Evolutionary conservation across 2,888 invertebrate genomes (phyloP), one percentile per base, ranked within the genome.

Genomic region (Lepidochitona cinerea): DNA sequence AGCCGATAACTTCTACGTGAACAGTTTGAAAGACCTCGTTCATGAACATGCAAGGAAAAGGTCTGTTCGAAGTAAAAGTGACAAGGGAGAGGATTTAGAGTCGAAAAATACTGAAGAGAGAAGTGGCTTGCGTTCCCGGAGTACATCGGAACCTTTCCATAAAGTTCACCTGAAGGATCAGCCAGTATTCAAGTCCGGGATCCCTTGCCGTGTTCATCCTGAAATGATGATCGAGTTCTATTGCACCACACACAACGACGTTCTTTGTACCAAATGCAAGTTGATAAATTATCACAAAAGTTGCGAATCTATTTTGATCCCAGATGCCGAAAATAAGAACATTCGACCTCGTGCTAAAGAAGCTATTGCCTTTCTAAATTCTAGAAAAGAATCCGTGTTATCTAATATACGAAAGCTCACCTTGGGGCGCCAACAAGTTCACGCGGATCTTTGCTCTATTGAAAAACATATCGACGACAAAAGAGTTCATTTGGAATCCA

Each of bases 21-120:
- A 59, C 59, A 59, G 59, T 59, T 59, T 59, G 26, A 59, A 59
- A 29, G 59, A 59, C 9, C 59, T 59, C 59, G 59, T 59, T 14
- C 29, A 1, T 29, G 29, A 59, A 14, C 59, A 59, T 26, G 23
- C 18, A 23, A 18, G 23, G 2, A 26, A 59, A 18, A 23, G 26
- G 12, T 59, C 59, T 29, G 9, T 41, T 41, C 59, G 59, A 26
- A 59, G 26, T 14, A 59, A 26, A 7, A 59, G 59, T 29, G 26
- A 59, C 59, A 23, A 23, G 26, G 59, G 7, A 23, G 4, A 26
- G 4, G 26, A 23, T 14, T 14, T 4, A 4, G 9, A 7, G 12
- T 4, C 7, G 1, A 12, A 29, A 26, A 4, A 59, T 4, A 26
- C 32, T 4, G 59, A 59, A 4, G 32, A 26, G 1, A 23, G 12